Conservation (phyloP, 2,113 vertebrate genomes). For the Melanotaenia duboulayi region DNA sequence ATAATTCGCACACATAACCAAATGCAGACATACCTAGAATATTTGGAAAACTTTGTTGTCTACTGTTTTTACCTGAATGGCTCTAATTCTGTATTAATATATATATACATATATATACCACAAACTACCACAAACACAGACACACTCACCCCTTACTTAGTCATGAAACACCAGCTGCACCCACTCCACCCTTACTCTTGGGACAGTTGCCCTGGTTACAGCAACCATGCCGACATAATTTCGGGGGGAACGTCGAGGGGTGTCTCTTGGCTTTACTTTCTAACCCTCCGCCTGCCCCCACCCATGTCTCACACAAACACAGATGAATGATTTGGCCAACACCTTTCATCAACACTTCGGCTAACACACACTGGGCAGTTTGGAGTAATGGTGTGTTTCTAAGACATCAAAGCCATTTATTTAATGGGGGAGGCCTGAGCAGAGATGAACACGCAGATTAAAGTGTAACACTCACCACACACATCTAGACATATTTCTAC, state of each 20-base stretch:
- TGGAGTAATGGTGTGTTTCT: slow-evolving; percentile 47
- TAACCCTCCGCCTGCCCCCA: slow-evolving; percentile 13
- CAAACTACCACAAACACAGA: slow-evolving; percentile 21
- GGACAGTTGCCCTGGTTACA: slow-evolving; percentile 79
- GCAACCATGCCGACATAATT: slow-evolving; percentile 75
- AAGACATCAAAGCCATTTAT: slow-evolving; percentile 49
- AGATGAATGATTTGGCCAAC: slow-evolving; percentile 43
- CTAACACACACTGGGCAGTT: slow-evolving; percentile 34
- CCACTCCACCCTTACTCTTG: slow-evolving; percentile 76
- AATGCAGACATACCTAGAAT: neutral
- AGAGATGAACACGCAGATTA: neutral
- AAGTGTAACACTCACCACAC: slow-evolving; percentile 9
- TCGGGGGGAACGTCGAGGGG: slow-evolving; percentile 34
- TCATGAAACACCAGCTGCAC: slow-evolving; percentile 72
- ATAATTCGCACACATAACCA: slow-evolving; percentile 18
- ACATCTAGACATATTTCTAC: slow-evolving; percentile 31
- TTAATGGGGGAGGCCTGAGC: slow-evolving; percentile 10
- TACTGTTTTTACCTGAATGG: slow-evolving; percentile 54
- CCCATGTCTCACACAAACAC: slow-evolving; percentile 25
- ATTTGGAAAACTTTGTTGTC: slow-evolving; percentile 10
- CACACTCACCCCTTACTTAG: slow-evolving; percentile 46
- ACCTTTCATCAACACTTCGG: slow-evolving; percentile 46
- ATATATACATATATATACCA: too few relatives aligned
- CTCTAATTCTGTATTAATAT: too few relatives aligned
- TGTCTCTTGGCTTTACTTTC: slow-evolving; percentile 47